A percentile compares a stretch with the other conserved stretches of the same genome.
These are phyloP conservation scores for Tinea semifulvella DNA, from an alignment of 2,888 invertebrate genomes.

Conservation along the genomic window DNA sequence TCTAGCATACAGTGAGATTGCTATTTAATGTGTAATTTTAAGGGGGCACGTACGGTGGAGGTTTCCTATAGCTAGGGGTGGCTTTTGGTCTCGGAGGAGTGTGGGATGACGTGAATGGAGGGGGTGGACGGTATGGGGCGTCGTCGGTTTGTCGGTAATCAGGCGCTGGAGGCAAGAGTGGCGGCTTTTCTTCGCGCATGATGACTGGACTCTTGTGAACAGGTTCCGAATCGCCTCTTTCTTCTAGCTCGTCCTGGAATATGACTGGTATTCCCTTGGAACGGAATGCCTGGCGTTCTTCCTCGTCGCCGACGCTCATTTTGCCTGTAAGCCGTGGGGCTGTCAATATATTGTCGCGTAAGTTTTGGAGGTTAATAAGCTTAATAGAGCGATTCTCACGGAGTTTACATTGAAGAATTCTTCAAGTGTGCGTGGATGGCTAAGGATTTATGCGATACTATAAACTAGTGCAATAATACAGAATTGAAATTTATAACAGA, in stretches of 20 bases:
- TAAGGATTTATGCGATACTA: no score
- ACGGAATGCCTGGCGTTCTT: conserved; percentile 83
- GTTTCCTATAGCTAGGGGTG: conserved; percentile 92
- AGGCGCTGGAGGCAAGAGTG: conserved; percentile 79
- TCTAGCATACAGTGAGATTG: conserved; percentile 15
- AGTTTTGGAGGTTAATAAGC: no score
- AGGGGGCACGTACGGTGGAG: conserved; percentile 97
- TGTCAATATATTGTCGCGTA: conserved; percentile 6
- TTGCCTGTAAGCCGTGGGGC: conserved; percentile 60
- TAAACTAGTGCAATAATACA: no score
- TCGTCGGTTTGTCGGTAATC: conserved; percentile 71
- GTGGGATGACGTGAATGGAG: conserved; percentile 80
- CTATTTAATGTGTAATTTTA: conserved; percentile 60
- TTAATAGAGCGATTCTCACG: no score
- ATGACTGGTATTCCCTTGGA: conserved; percentile 93
- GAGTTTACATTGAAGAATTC: no score
- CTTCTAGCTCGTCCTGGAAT: conserved; percentile 96
- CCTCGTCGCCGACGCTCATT: conserved; percentile 77
- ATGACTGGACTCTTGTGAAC: conserved; percentile 93
- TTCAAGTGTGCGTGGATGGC: no score
- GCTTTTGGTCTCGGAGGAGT: conserved; percentile 84
- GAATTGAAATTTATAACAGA: no score
- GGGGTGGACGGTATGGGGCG: conserved; percentile 91
- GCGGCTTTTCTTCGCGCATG: conserved; percentile 94
- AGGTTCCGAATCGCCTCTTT: conserved; percentile 86